Base-by-base conservation (phyloP, 2,888 invertebrate genomes). In the Poecilobothrus nobilitatus region DNA sequence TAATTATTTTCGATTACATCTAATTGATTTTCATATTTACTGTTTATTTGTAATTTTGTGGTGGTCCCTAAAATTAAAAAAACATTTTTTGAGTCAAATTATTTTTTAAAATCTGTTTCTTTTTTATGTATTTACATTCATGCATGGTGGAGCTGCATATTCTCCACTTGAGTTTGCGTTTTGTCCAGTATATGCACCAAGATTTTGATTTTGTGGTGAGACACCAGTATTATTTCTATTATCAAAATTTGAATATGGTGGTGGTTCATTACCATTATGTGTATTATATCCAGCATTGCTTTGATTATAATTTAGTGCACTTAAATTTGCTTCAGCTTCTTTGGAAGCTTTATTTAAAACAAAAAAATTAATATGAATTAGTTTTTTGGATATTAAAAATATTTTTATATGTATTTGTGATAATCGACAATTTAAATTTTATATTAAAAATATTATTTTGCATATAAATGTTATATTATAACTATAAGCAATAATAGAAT, bases 311-410 rank as follows among this genome's bases (percentile, higher is more conserved):
- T 92, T 94, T 83, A 93, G 94, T 69, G 93, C 95, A 79, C 92
- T 93, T 78, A 91, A 92, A 68, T 94, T 92, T 71, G 94, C 94
- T 83, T 95, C 95, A 65, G 91, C 91, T 74, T 95, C 94, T 84
- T 95, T 95, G 66, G 92, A 91, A 87, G 94, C 94, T 93, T 84
- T 70, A 85, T 84, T 34, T 20, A 66, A 68, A 62, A 62, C 4
- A 62, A 5, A 7, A 20, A n/a, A n/a, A 15, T 8, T 15, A 61
- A 18, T 18, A 53, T n/a, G 53, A 53, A 53, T 53, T 53, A 53
- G 27, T 27, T 4, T 27, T 4, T 4, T 27, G 2, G 27, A 4
- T 4, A 27, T 27, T 4, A 2, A 21, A 62, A 62, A 62, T 20
- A n/a, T 20, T 27, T 27, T 62, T 62, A 1, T 21, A 62, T 62